These are phyloP conservation scores for Damaliscus lunatus DNA, from an alignment of 2,113 vertebrate species.

Conservation along the genomic window DNA sequence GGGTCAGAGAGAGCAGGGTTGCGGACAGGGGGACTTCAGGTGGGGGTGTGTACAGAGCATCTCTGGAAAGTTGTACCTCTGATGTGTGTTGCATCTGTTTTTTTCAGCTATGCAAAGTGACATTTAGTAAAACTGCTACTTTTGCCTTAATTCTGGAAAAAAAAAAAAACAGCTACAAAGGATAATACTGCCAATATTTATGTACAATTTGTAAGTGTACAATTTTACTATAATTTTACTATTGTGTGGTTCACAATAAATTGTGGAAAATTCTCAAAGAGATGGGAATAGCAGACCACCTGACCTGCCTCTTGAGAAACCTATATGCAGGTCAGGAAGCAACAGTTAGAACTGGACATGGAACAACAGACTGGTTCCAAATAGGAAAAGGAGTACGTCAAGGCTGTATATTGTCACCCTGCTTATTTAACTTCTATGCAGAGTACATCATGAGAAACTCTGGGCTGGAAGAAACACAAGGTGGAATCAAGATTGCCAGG, in stretches of 20 bases:
- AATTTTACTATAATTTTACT: background rate
- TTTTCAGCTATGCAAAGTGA: background rate
- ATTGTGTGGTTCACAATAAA: background rate
- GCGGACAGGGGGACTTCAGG: too few species aligned
- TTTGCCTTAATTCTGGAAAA: background rate
- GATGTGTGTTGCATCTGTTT: background rate
- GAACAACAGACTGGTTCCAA: background rate
- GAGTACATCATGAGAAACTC: background rate
- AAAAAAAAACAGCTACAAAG: background rate
- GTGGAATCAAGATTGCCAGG: background rate
- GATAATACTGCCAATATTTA: background rate
- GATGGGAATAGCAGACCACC: background rate
- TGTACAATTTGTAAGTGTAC: background rate
- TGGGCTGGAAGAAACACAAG: background rate
- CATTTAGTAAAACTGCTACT: background rate
- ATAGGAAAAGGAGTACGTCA: background rate
- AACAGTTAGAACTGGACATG: background rate
- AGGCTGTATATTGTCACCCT: background rate
- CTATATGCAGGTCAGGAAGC: background rate
- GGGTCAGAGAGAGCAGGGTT: background rate
- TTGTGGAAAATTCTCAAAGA: background rate
- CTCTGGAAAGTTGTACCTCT: background rate
- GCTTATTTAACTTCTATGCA: background rate
- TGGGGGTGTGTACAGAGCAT: background rate
- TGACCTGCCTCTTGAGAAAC: background rate